Conservation (phyloP, 2,797 vertebrate genomes). For the Remorina albescens region DNA sequence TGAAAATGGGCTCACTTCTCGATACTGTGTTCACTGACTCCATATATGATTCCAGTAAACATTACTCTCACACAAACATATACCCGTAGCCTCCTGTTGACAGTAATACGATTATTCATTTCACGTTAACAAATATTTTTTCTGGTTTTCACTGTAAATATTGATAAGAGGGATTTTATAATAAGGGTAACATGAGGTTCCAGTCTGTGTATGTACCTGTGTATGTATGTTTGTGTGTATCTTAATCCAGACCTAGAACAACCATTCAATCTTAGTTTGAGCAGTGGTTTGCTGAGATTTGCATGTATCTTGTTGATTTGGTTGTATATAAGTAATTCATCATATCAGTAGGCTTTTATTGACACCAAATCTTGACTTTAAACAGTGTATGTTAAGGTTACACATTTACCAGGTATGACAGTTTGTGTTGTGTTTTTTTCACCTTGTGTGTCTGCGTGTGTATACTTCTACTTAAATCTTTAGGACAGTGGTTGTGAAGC, state of each 20-base stretch:
- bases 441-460: too few species aligned
- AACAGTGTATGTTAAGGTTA: too few species aligned
- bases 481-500: too few species aligned
- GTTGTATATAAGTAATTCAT: not conserved
- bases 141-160: not conserved
- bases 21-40: slow-evolving; percentile 13
- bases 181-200: not conserved
- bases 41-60: slow-evolving; percentile 22
- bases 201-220: too few species aligned
- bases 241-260: too few species aligned
- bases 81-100: not conserved
- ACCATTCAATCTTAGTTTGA: not conserved
- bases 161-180: not conserved
- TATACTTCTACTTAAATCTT: too few species aligned
- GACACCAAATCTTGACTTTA: too few species aligned
- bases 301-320: not conserved
- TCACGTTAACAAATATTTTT: not conserved
- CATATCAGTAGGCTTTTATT: too few species aligned
- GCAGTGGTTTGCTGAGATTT: not conserved
- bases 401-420: too few species aligned
- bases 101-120: not conserved
- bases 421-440: too few species aligned
- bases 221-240: too few species aligned
- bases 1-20: slow-evolving; percentile 16
- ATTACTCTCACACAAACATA: not conserved